Percentiles rank a stretch among this genome's conserved stretches.
These are phyloP conservation scores for Sphaerophoria taeniata DNA, from an alignment of 2,888 invertebrate genomes.

Conservation along the genomic window DNA sequence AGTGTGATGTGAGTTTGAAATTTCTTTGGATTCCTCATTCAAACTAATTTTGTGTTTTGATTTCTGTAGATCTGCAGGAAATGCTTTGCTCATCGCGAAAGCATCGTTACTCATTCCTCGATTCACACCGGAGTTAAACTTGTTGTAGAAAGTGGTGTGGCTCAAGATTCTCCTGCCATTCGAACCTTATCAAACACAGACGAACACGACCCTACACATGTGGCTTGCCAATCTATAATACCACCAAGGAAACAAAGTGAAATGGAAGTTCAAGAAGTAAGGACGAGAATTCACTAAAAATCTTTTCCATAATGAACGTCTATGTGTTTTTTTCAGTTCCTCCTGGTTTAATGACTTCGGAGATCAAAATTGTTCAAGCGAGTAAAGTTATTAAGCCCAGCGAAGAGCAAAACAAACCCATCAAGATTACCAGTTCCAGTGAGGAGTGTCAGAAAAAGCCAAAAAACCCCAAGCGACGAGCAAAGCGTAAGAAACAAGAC, in stretches of 20 bases:
- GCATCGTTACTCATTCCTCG: conserved; percentile 83
- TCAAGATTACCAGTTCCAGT: background rate
- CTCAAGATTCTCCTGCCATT: conserved; percentile 83
- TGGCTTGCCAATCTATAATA: conserved; percentile 79
- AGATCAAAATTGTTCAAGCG: conserved; percentile 76
- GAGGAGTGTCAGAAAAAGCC: conserved; percentile 15
- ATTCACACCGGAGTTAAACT: conserved; percentile 82
- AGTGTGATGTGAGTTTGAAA: conserved; percentile 78
- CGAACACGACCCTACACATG: conserved; percentile 83
- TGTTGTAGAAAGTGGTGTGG: conserved; percentile 82
- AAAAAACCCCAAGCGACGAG: background rate
- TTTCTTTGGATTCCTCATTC: background rate
- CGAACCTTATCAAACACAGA: conserved; percentile 83
- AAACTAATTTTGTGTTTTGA: background rate
- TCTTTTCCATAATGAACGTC: background rate
- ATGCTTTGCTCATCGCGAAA: conserved; percentile 83
- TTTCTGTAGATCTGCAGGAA: conserved; percentile 80
- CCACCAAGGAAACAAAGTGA: conserved; percentile 76
- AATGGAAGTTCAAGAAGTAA: conserved; percentile 77
- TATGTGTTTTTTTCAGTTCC: conserved; percentile 75
- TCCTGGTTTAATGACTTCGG: conserved; percentile 77
- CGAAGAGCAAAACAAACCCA: conserved; percentile 59
- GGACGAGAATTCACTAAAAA: background rate
- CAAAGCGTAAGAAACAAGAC: conserved; percentile 64
- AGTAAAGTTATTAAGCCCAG: conserved; percentile 76